phyloP scores from a whole-genome alignment of 2,113 vertebrate genomes.

The Lophotis ruficrista region DNA sequence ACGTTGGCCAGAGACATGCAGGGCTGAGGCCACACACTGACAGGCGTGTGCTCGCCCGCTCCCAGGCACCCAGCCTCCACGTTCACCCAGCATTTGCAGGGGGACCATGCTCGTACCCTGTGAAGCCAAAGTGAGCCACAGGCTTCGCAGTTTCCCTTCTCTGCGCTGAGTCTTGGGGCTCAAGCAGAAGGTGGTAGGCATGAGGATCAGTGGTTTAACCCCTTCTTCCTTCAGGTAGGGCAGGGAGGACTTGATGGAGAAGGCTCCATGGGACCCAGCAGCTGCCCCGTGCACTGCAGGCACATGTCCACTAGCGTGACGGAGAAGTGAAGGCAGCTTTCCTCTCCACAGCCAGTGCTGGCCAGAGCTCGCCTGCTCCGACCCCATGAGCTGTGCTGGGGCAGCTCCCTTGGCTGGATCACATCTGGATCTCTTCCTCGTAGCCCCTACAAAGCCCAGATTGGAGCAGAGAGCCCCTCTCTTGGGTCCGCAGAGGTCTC shows the following conservation, averaged over 20 bases:
- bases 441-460: not conserved
- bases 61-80: not conserved
- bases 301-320: rapidly evolving
- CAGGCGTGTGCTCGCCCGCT: rapidly evolving
- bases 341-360: not conserved
- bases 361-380: not conserved
- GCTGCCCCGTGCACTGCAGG: not conserved
- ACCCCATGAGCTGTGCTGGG: not conserved
- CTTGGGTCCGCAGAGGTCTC: not conserved
- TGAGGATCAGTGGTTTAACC: constrained; percentile 63
- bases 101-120: rapidly evolving
- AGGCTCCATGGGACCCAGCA: not conserved
- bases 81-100: rapidly evolving
- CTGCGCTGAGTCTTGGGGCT: rapidly evolving
- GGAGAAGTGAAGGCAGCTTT: not conserved
- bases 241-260: rapidly evolving
- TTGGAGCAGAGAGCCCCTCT: not conserved
- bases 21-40: rapidly evolving
- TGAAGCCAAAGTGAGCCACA: rapidly evolving
- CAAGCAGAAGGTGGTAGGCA: not conserved
- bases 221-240: not conserved
- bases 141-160: not conserved
- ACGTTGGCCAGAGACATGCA: rapidly evolving
- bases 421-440: not conserved
- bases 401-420: not conserved